Evolutionary conservation across 2,113 vertebrate genomes (phyloP).

Genomic region (Crotalus helleri): DNA sequence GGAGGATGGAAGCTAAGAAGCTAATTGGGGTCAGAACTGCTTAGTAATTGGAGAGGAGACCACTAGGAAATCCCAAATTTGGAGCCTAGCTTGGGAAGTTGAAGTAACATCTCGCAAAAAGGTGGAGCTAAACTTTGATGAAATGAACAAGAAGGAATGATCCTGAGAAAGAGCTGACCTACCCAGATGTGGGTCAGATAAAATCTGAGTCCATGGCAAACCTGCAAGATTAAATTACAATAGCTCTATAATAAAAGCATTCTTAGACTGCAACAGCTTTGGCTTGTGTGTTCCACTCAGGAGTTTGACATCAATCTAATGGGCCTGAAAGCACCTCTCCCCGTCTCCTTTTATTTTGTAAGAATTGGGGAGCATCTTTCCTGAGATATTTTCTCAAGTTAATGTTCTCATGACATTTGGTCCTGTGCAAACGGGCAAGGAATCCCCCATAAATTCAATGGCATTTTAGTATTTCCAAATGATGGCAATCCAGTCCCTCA

Average conservation of each 20-base stretch:
- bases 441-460: not conserved
- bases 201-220: not conserved
- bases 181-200: not conserved
- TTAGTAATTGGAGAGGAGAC: not conserved
- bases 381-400: not conserved
- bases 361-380: not conserved
- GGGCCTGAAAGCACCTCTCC: not conserved
- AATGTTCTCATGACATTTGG: not conserved
- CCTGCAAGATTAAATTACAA: not conserved
- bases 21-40: not conserved
- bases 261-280: not conserved
- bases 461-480: not conserved
- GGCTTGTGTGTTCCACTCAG: not conserved
- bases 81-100: not conserved
- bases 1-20: not conserved
- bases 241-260: not conserved
- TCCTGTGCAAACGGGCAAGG: not conserved
- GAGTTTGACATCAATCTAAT: not conserved
- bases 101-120: not conserved
- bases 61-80: not conserved
- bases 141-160: not conserved
- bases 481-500: not conserved
- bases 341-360: not conserved
- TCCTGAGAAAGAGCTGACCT: not conserved
- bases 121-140: not conserved